A percentile compares a stretch with the other conserved stretches of the same genome.
Conservation (phyloP, 1,140 invertebrate genomes). For the Muscidifurax raptorellus region DNA sequence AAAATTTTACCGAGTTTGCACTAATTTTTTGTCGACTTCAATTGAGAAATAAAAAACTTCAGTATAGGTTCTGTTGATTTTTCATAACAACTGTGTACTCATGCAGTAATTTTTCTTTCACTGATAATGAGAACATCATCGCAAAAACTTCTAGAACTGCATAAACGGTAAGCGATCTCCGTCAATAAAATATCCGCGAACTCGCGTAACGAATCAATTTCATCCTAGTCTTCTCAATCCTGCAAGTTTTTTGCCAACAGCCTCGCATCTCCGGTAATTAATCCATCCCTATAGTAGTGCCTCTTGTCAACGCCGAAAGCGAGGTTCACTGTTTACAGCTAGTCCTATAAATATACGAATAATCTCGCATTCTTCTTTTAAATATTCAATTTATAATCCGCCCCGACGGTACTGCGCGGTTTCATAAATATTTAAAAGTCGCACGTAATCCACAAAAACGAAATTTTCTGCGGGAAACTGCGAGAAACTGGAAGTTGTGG, state of each 20-base stretch:
- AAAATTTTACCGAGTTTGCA: not conserved
- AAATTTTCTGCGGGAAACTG: not conserved
- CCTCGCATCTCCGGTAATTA: slow-evolving; percentile 24
- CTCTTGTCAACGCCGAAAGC: not conserved
- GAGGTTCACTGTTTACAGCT: slow-evolving; percentile 22
- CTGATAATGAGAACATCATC: not conserved
- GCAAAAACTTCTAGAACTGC: not conserved
- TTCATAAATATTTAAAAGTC: slow-evolving; percentile 49
- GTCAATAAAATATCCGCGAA: slow-evolving; percentile 13
- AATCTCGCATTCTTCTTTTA: slow-evolving; percentile 41
- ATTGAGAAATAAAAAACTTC: too few relatives aligned
- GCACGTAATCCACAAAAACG: not conserved
- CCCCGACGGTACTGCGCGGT: not conserved
- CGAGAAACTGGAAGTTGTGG: not conserved
- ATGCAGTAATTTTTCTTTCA: not conserved
- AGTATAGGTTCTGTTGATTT: too few relatives aligned
- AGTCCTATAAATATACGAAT: slow-evolving; percentile 44
- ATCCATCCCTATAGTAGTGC: slow-evolving; percentile 5
- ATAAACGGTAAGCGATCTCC: not conserved
- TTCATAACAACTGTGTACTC: too few relatives aligned
- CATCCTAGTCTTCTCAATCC: slow-evolving; percentile 1
- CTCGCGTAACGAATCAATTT: slow-evolving; percentile 40
- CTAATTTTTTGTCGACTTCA: not conserved
- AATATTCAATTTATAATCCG: slow-evolving; percentile 53
- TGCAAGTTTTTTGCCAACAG: slow-evolving; percentile 10